Evolutionary conservation across 2,113 vertebrate species (phyloP).

Genomic region (Sinocyclocheilus maitianheensis): DNA sequence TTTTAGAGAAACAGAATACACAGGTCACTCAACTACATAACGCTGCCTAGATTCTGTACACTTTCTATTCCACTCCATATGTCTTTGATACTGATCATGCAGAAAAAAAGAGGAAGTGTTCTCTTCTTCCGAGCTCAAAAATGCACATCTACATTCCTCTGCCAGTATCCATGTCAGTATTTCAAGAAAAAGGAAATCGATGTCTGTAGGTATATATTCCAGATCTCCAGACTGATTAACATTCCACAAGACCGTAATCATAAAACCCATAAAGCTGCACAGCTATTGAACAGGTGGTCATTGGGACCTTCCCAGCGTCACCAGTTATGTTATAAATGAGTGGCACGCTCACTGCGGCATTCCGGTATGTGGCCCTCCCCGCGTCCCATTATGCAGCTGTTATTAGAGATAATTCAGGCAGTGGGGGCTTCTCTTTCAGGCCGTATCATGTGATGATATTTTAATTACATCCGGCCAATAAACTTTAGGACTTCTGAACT

Average conservation of each 20-base stretch:
- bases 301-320: background rate
- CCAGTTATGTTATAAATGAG: constrained; percentile 13
- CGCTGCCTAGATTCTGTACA: background rate
- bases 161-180: background rate
- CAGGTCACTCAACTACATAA: background rate
- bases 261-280: background rate
- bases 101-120: background rate
- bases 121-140: background rate
- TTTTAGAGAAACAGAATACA: constrained; percentile 1
- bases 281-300: constrained; percentile 12
- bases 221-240: background rate
- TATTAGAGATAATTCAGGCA: constrained; percentile 10
- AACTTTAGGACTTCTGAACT: constrained; percentile 1
- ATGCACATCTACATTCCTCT: background rate
- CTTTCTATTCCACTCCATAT: background rate
- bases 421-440: constrained; percentile 21
- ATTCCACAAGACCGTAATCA: background rate
- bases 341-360: constrained; percentile 10
- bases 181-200: constrained; percentile 11
- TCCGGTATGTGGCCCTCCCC: background rate
- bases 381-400: constrained; percentile 11
- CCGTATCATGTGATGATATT: constrained; percentile 32
- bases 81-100: background rate
- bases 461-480: constrained; percentile 39
- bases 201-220: constrained; percentile 1